These are phyloP conservation scores for Euborellia annulipes DNA, from an alignment of 1,140 invertebrate species.

Conservation along the genomic window DNA sequence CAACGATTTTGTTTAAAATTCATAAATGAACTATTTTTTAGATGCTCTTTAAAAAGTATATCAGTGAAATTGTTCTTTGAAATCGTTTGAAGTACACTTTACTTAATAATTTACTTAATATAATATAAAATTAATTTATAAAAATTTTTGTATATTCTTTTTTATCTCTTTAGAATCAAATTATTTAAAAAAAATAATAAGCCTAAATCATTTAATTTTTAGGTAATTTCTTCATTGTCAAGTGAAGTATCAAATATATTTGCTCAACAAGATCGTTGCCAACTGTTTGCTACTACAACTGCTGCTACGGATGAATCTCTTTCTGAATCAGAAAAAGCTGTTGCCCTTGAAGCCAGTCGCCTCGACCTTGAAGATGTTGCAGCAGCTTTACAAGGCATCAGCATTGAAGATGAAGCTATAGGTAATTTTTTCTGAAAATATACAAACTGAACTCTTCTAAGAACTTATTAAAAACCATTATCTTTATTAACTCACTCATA, in stretches of 20 bases:
- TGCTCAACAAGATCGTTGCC: slow-evolving; percentile 15
- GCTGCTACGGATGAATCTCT: slow-evolving; percentile 29
- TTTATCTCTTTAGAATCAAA: too few relatives aligned
- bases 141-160: too few relatives aligned
- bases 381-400: slow-evolving; percentile 35
- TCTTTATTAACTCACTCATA: neutral
- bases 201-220: too few relatives aligned
- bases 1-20: too few relatives aligned
- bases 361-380: neutral
- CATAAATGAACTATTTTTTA: too few relatives aligned
- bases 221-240: slow-evolving; percentile 1
- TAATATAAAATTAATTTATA: too few relatives aligned
- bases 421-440: slow-evolving; percentile 22
- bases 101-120: too few relatives aligned
- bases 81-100: too few relatives aligned
- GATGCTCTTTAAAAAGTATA: too few relatives aligned
- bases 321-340: slow-evolving; percentile 6
- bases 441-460: slow-evolving; percentile 12
- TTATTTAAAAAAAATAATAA: too few relatives aligned
- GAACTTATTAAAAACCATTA: neutral
- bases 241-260: slow-evolving; percentile 4
- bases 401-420: slow-evolving; percentile 31
- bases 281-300: slow-evolving; percentile 23
- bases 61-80: too few relatives aligned
- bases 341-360: neutral